These are phyloP conservation scores for Myopa tessellatipennis DNA, from an alignment of 2,888 invertebrate species.

Conservation along the genomic window DNA sequence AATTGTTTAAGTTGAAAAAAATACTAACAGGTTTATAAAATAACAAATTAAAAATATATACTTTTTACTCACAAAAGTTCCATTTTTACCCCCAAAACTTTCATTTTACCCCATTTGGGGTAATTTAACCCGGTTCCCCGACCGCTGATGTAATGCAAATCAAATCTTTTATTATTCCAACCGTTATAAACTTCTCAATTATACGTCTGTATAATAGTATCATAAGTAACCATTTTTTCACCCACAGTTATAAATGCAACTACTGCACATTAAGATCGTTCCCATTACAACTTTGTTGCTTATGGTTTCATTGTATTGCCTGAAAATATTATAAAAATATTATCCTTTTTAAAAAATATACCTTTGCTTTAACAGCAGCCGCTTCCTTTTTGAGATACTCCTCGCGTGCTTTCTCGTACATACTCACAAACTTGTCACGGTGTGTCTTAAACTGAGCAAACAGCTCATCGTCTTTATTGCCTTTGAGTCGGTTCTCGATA, in stretches of 20 bases:
- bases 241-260: background rate
- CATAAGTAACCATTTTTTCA: conserved; percentile 13
- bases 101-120: no score
- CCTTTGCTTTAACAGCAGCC: conserved; percentile 63
- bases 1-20: no score
- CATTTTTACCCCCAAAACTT: no score
- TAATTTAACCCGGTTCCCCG: no score
- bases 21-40: no score
- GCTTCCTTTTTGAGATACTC: conserved; percentile 70
- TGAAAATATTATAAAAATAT: conserved; percentile 15
- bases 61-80: no score
- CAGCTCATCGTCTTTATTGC: conserved; percentile 70
- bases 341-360: conserved; percentile 46
- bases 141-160: conserved; percentile 11
- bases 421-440: conserved; percentile 71
- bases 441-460: conserved; percentile 73
- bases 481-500: conserved; percentile 69
- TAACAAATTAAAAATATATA: no score
- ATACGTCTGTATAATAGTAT: background rate
- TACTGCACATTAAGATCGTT: background rate
- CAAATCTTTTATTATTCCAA: conserved; percentile 18
- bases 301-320: background rate
- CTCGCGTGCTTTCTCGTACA: conserved; percentile 71
- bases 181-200: background rate
- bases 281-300: background rate